Percentiles rank a stretch among this genome's conserved stretches.
Evolutionary conservation across 2,888 invertebrate species (phyloP).

Genomic region (Heteromyza rotundicornis): DNA sequence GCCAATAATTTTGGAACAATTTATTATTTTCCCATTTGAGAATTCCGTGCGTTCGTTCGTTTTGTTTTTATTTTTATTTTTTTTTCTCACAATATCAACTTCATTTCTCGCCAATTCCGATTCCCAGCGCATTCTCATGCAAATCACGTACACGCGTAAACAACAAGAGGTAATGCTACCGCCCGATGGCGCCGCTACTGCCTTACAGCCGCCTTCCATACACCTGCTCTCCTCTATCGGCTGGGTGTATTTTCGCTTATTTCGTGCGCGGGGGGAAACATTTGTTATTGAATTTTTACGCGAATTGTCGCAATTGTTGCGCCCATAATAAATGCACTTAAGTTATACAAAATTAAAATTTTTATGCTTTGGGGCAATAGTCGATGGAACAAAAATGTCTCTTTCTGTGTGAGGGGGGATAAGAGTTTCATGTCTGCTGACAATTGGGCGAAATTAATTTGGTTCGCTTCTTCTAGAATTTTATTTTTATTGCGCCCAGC

Average conservation of each 20-base stretch:
- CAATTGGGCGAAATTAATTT: constrained; percentile 46
- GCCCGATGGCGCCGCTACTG: constrained; percentile 1
- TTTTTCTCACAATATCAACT: not conserved
- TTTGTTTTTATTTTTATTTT: constrained; percentile 7
- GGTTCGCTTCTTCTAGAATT: constrained; percentile 37
- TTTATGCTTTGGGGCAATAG: not conserved
- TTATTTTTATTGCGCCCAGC: constrained; percentile 39
- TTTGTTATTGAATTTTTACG: not conserved
- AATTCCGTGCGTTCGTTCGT: constrained; percentile 22
- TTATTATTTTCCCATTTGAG: constrained; percentile 53
- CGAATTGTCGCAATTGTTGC: not conserved
- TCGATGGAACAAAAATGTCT: constrained; percentile 2
- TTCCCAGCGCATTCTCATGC: constrained; percentile 34
- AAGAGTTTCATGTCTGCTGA: not conserved
- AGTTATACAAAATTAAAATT: constrained; percentile 2
- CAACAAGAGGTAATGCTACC: constrained; percentile 30
- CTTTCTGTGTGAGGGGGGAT: too few relatives aligned
- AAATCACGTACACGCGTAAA: constrained; percentile 48
- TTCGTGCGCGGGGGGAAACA: too few relatives aligned
- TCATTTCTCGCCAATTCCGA: not conserved
- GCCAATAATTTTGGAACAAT: constrained; percentile 52
- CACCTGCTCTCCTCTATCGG: not conserved
- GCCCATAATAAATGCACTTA: not conserved
- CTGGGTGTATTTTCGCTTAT: too few relatives aligned
- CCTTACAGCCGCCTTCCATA: not conserved